Conservation (phyloP, 1,140 invertebrate species). For the Diploscapter pachys region DNA sequence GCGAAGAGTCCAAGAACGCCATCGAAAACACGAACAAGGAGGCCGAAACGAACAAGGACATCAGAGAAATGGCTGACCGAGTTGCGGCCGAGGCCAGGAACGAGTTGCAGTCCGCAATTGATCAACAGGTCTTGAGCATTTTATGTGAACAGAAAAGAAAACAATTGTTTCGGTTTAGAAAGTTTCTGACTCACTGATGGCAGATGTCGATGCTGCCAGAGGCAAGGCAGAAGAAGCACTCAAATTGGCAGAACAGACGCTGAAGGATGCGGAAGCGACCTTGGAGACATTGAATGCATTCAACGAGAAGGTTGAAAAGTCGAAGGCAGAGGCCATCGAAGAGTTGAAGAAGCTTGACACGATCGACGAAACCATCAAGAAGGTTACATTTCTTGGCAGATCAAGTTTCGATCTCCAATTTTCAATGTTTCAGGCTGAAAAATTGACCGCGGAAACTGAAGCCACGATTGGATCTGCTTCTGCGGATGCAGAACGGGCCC, state of each 20-base stretch:
- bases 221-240: conserved; percentile 44
- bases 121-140: conserved; percentile 22
- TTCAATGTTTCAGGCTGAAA: conserved; percentile 30
- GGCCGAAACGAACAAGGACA: conserved; percentile 18
- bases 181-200: conserved; percentile 33
- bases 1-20: conserved; percentile 26
- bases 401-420: too few species aligned
- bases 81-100: conserved; percentile 38
- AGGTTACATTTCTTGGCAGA: conserved; percentile 25
- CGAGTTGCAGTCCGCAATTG: conserved; percentile 27
- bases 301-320: conserved; percentile 50
- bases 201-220: conserved; percentile 36
- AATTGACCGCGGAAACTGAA: conserved; percentile 41
- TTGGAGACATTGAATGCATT: conserved; percentile 41
- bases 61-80: conserved; percentile 22
- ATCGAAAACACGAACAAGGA: conserved; percentile 22
- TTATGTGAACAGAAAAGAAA: too few species aligned
- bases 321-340: conserved; percentile 48
- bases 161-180: background rate
- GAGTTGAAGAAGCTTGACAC: conserved; percentile 41
- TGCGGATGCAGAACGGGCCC: conserved; percentile 38
- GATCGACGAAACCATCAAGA: conserved; percentile 41
- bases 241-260: conserved; percentile 38
- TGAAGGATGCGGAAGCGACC: conserved; percentile 38
- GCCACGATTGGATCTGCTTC: conserved; percentile 43